A percentile compares a stretch with the other conserved stretches of the same genome.
phyloP scores from a whole-genome alignment of 2,888 invertebrate genomes.

The Coenonympha arcania region DNA sequence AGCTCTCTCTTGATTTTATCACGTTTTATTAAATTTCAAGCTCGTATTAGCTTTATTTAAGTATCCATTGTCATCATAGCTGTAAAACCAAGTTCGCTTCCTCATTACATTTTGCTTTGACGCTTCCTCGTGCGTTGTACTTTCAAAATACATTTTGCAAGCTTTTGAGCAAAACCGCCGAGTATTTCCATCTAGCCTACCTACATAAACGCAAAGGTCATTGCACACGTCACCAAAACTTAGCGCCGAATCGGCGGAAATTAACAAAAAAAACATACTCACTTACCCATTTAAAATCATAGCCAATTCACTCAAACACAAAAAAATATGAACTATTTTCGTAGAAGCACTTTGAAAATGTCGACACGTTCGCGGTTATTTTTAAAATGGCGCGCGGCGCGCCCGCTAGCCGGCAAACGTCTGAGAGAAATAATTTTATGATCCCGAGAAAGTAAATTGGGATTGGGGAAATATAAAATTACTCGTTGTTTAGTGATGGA shows the following conservation, averaged over 20 bases:
- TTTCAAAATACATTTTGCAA: slow-evolving; percentile 1
- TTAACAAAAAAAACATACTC: slow-evolving; percentile 38
- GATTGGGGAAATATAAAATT: slow-evolving; percentile 64
- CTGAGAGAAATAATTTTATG: slow-evolving; percentile 40
- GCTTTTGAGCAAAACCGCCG: slow-evolving; percentile 2
- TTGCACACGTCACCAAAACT: slow-evolving; percentile 30
- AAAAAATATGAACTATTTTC: slow-evolving; percentile 36
- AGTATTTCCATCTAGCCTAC: neutral
- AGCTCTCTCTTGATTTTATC: neutral
- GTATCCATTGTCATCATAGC: too few species aligned
- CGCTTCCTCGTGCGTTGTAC: neutral
- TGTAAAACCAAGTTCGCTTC: neutral
- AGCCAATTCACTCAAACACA: slow-evolving; percentile 39
- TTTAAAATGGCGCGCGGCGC: slow-evolving; percentile 40
- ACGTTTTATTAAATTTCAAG: too few species aligned
- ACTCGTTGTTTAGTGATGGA: slow-evolving; percentile 38
- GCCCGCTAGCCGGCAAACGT: slow-evolving; percentile 41
- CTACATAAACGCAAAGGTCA: slow-evolving; percentile 9
- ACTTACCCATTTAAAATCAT: slow-evolving; percentile 67
- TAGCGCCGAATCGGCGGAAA: slow-evolving; percentile 12
- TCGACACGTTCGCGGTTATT: slow-evolving; percentile 34
- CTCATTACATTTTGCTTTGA: neutral
- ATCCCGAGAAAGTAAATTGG: slow-evolving; percentile 48
- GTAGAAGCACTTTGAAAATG: slow-evolving; percentile 26
- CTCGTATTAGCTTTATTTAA: too few species aligned